These are phyloP conservation scores for Riptortus pedestris DNA, from an alignment of 1,140 invertebrate species.

Conservation along the genomic window DNA sequence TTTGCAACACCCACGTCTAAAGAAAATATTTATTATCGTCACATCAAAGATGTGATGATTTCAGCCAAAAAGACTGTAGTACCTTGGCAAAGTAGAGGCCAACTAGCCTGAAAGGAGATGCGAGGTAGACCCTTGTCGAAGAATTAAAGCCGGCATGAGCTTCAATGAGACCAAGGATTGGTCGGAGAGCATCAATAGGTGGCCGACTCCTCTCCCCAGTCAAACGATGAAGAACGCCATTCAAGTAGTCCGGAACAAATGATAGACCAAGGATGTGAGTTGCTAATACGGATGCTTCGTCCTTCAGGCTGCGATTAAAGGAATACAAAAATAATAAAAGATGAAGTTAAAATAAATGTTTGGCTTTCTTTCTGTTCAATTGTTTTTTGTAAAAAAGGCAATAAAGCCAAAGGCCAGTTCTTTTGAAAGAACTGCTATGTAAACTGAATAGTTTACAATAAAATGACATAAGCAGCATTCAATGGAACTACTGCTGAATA, in stretches of 20 bases:
- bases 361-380: no score
- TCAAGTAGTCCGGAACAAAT: slow-evolving; percentile 4
- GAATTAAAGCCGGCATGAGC: neutral
- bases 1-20: neutral
- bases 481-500: no score
- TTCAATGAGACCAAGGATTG: slow-evolving; percentile 11
- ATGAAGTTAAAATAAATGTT: neutral
- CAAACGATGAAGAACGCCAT: neutral
- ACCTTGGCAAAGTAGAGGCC: slow-evolving; percentile 15
- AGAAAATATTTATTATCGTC: neutral
- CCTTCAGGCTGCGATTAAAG: slow-evolving; percentile 1
- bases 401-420: no score
- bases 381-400: no score
- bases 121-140: slow-evolving; percentile 7
- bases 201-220: neutral
- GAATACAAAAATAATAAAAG: neutral
- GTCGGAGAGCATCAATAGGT: neutral
- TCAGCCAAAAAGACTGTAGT: neutral
- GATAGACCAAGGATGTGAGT: slow-evolving; percentile 6
- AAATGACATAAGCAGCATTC: no score
- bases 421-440: no score
- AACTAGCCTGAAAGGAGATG: slow-evolving; percentile 10
- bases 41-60: neutral
- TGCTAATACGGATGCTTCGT: neutral
- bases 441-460: no score